Conservation (phyloP, 2,113 vertebrate genomes). For the Chloroceryle aenea region DNA sequence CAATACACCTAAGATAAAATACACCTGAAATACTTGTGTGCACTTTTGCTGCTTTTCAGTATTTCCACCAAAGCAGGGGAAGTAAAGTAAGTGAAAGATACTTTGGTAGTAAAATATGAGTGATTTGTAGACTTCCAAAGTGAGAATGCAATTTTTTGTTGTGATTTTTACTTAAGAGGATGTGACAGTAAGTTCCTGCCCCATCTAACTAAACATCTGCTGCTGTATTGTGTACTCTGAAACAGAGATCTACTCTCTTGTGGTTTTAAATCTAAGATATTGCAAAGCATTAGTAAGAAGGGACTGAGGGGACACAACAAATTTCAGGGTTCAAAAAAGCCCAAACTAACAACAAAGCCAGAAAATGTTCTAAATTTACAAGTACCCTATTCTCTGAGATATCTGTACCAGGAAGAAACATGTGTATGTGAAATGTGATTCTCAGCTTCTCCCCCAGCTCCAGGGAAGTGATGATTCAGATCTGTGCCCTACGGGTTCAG, state of each 20-base stretch:
- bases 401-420: background rate
- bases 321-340: background rate
- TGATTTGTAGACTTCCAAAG: background rate
- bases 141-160: background rate
- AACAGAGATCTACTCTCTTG: background rate
- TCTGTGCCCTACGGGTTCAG: background rate
- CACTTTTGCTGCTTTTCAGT: rapidly evolving
- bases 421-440: background rate
- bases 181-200: background rate
- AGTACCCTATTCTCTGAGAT: background rate
- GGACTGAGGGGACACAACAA: background rate
- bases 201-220: background rate
- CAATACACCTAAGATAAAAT: background rate
- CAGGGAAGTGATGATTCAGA: background rate
- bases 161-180: background rate
- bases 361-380: background rate
- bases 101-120: background rate
- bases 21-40: background rate
- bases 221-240: background rate
- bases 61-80: background rate
- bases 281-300: background rate
- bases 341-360: background rate
- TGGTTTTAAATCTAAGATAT: background rate
- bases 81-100: background rate
- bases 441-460: background rate